Base-by-base conservation (phyloP, 2,888 invertebrate genomes). In the Xestia ashworthii region DNA sequence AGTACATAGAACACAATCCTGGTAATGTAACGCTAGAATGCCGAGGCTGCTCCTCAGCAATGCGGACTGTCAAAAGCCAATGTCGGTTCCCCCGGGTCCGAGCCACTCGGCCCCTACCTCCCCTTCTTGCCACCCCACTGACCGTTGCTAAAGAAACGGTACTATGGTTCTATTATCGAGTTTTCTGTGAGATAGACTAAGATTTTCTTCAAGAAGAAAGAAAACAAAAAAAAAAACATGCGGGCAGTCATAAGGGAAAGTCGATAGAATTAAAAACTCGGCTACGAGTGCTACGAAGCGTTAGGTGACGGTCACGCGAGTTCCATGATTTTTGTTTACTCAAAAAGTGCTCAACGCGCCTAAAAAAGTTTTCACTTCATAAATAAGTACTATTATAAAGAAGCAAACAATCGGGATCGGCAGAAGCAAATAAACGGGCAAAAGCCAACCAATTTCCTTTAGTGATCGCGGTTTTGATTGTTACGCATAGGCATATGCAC, bases 61-160 rank as follows among this genome's bases (percentile, higher is more conserved):
- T 94, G 94, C 92, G 93, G 94, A 94, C 96, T 95, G 96, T 95
- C 96, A 96, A 96, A 96, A 95, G 96, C 95, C 94, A 93, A 93
- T 93, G 94, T 87, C 91, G 92, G 89, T 85, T 91, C 92, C 91
- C 94, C 93, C 94, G 95, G 94, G 95, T 93, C 94, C 93, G 91
- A 90, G 90, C 89, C 92, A 92, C 93, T 91, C 93, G 81, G 83
- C 89, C 89, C 89, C 84, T 83, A 86, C 91, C 91, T 78, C 90
- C 91, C 91, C 85, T 81, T 89, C 89, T 91, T 85, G 85, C 91
- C 92, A 90, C 91, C 92, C 91, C 85, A 88, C 90, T 94, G 94
- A 94, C 94, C 95, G 91, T 90, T 88, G 82, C 87, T 88, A 84
- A 85, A 84, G 84, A 76, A 58, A 58, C 8, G 73, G 44, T 93